Conservation (phyloP, 2,113 vertebrate species). For the Physeter macrocephalus region DNA sequence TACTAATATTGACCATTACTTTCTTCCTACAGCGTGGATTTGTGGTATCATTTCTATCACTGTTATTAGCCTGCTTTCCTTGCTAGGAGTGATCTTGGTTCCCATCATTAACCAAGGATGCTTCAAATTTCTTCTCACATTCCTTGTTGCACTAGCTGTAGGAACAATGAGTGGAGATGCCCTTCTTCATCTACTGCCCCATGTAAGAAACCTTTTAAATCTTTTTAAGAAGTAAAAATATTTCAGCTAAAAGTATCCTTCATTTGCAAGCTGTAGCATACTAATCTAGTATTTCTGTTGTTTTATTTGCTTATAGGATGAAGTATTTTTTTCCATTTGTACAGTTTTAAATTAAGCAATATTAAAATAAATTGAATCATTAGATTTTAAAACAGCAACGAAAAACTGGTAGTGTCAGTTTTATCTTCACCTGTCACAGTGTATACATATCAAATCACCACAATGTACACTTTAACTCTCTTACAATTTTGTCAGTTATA, state of each 20-base stretch:
- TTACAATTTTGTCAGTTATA: background rate
- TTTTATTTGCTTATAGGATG: constrained; percentile 7
- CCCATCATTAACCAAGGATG: constrained; percentile 98
- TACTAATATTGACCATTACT: constrained; percentile 29
- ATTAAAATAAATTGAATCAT: background rate
- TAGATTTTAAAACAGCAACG: background rate
- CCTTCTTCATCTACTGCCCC: constrained; percentile 96
- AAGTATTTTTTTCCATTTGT: background rate
- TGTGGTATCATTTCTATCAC: constrained; percentile 98
- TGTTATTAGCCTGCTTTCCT: constrained; percentile 96
- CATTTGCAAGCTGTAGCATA: background rate
- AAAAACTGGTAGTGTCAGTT: background rate
- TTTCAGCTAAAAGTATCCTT: background rate
- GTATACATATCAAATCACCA: background rate
- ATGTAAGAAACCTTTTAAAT: constrained; percentile 83
- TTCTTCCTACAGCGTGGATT: constrained; percentile 85
- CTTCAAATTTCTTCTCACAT: constrained; percentile 99
- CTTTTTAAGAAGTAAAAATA: background rate
- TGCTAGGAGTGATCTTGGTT: constrained; percentile 95
- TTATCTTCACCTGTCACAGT: background rate
- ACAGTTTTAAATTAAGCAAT: background rate
- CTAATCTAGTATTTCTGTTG: background rate
- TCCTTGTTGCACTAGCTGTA: constrained; percentile 97
- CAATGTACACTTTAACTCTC: background rate
- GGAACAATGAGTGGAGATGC: constrained; percentile 98